Conservation (phyloP, 1,140 invertebrate species). For the Oscheius sp. region DNA sequence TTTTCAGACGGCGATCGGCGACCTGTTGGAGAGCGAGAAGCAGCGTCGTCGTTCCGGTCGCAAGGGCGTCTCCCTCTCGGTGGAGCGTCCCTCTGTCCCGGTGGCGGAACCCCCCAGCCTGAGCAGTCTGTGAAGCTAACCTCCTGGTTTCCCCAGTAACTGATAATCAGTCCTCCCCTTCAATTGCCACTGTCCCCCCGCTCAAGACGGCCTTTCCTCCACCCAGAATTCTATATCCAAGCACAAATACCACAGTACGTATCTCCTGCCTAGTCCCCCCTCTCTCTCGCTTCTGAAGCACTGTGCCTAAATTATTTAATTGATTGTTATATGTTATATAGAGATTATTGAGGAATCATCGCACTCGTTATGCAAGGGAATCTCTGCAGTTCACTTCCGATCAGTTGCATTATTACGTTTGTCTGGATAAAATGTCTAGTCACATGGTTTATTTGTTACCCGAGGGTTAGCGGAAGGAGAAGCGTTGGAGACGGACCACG, state of each 20-base stretch:
- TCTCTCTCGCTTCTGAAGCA: conserved; percentile 2
- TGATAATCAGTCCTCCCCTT: conserved; percentile 6
- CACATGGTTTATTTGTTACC: not conserved
- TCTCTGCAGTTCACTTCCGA: conserved; percentile 8
- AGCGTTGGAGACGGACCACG: conserved; percentile 30
- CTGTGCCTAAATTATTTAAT: not conserved
- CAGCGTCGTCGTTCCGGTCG: not conserved
- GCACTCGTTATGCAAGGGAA: not conserved
- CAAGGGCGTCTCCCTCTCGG: not conserved
- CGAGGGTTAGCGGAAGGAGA: conserved; percentile 21
- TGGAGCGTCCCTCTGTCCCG: not conserved
- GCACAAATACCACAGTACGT: too few relatives aligned
- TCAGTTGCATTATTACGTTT: not conserved
- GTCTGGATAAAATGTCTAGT: not conserved
- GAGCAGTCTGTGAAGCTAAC: not conserved
- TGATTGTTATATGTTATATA: not conserved
- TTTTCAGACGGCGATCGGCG: not conserved
- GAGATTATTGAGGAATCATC: not conserved
- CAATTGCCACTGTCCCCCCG: not conserved
- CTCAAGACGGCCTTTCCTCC: not conserved
- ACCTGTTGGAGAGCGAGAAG: not conserved
- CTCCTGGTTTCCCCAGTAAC: not conserved
- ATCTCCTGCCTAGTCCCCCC: not conserved
- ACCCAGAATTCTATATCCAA: too few relatives aligned
- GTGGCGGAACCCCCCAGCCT: not conserved